Evolutionary conservation across 2,888 invertebrate species (phyloP).

Genomic region (Acleris holmiana): DNA sequence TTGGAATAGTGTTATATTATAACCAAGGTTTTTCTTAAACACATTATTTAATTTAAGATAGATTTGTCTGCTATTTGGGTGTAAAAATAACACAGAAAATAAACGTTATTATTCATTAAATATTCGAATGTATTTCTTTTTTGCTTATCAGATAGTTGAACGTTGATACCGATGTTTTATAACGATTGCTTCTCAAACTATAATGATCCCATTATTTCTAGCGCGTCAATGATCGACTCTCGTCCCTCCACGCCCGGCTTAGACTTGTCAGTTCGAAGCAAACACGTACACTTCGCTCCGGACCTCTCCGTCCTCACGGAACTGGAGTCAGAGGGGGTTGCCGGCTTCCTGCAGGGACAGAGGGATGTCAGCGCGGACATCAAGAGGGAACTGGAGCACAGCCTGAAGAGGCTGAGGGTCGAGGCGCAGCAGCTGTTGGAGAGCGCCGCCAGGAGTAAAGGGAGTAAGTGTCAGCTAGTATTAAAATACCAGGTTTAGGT

Average conservation of each 20-base stretch:
- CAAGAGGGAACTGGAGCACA: slow-evolving; percentile 75
- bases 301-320: slow-evolving; percentile 85
- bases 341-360: slow-evolving; percentile 82
- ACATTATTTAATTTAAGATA: too few relatives aligned
- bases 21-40: too few relatives aligned
- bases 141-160: too few relatives aligned
- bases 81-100: too few relatives aligned
- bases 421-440: slow-evolving; percentile 89
- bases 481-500: neutral
- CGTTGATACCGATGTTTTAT: too few relatives aligned
- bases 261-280: slow-evolving; percentile 55
- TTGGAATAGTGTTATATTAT: too few relatives aligned
- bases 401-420: slow-evolving; percentile 42
- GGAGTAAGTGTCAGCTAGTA: slow-evolving; percentile 53
- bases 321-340: slow-evolving; percentile 85
- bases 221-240: slow-evolving; percentile 44
- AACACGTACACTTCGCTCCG: slow-evolving; percentile 89
- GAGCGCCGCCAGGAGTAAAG: slow-evolving; percentile 71
- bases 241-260: slow-evolving; percentile 51
- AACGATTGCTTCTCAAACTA: too few relatives aligned
- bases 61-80: too few relatives aligned
- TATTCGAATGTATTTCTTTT: too few relatives aligned
- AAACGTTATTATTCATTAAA: too few relatives aligned
- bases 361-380: slow-evolving; percentile 83
- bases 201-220: neutral